Evolutionary conservation across 2,113 vertebrate genomes (phyloP).

Genomic region (Clarias gariepinus): DNA sequence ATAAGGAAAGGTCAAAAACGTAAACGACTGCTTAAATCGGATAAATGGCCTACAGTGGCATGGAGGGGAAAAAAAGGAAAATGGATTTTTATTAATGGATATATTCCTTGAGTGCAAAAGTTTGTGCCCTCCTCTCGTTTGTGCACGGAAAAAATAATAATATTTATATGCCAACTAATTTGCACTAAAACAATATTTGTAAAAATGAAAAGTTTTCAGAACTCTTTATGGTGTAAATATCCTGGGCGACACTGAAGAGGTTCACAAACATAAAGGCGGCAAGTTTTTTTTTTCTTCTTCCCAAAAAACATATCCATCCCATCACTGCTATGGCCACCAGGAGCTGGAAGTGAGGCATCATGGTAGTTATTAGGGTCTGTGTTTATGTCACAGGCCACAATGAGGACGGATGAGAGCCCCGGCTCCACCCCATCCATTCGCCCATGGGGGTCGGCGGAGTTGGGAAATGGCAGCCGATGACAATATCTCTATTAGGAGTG

Average conservation of each 20-base stretch:
- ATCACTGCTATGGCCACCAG: not conserved
- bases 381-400: constrained; percentile 35
- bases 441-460: constrained; percentile 45
- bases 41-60: not conserved
- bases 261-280: not conserved
- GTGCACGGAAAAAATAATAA: not conserved
- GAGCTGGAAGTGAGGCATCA: constrained; percentile 21
- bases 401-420: constrained; percentile 58
- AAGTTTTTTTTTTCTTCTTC: too few species aligned
- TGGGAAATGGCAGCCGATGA: constrained; percentile 59
- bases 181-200: not conserved
- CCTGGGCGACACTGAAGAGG: not conserved
- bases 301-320: not conserved
- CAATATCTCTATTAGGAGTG: constrained; percentile 69
- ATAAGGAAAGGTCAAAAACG: not conserved
- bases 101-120: not conserved
- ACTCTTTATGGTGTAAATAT: not conserved
- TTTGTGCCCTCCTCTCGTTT: not conserved
- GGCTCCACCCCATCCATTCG: constrained; percentile 61
- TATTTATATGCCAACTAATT: not conserved
- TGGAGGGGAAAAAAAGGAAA: too few species aligned
- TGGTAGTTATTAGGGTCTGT: constrained; percentile 35
- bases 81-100: not conserved
- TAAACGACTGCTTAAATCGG: not conserved
- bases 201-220: not conserved